These are phyloP conservation scores for Brachynemurus nebulosus DNA, from an alignment of 2,888 invertebrate species.

Conservation along the genomic window DNA sequence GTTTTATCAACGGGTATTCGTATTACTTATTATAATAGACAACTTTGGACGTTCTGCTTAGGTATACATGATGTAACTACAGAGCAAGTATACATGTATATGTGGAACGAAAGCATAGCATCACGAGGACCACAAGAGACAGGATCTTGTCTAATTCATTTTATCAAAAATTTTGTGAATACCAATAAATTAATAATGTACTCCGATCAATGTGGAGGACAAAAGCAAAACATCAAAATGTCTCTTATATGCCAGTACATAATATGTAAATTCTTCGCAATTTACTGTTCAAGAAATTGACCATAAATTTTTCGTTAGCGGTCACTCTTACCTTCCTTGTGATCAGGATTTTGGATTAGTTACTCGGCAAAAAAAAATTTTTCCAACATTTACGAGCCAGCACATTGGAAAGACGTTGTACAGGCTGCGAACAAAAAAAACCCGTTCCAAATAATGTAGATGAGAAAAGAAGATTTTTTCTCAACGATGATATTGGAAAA, in stretches of 20 bases:
- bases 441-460: conserved; percentile 16
- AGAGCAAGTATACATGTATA: conserved; percentile 13
- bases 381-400: conserved; percentile 17
- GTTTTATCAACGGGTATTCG: conserved; percentile 18
- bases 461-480: conserved; percentile 11
- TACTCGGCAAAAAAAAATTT: conserved; percentile 19
- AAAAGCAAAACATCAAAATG: conserved; percentile 22
- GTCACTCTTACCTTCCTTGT: conserved; percentile 20
- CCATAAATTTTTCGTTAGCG: conserved; percentile 20
- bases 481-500: conserved; percentile 16
- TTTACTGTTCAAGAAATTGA: conserved; percentile 17
- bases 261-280: conserved; percentile 14
- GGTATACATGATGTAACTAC: conserved; percentile 14
- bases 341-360: conserved; percentile 17
- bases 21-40: conserved; percentile 19
- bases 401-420: conserved; percentile 18
- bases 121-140: conserved; percentile 23
- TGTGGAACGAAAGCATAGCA: conserved; percentile 20
- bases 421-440: conserved; percentile 15
- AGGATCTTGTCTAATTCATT: conserved; percentile 20
- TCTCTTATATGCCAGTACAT: conserved; percentile 18
- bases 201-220: conserved; percentile 17
- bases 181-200: conserved; percentile 18
- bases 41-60: conserved; percentile 18
- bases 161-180: conserved; percentile 16